Base-by-base conservation (phyloP, 1,140 invertebrate species). In the Tyrophagus putrescentiae region DNA sequence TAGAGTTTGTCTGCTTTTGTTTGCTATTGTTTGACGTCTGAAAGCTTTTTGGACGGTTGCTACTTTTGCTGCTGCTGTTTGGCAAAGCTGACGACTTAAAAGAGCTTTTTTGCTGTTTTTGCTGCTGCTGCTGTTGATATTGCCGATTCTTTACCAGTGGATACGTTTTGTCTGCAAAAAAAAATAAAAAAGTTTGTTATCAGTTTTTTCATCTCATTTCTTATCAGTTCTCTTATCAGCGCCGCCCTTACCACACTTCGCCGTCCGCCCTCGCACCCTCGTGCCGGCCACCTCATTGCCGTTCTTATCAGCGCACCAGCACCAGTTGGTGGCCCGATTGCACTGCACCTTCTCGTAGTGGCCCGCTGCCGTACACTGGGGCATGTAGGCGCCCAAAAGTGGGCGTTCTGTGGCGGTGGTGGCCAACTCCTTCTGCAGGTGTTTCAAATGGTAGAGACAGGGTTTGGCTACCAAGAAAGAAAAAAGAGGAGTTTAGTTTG, bases 261-360 rank as follows among this genome's bases (percentile, higher is more conserved):
- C 84, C 16, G 16, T 16, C 74, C 84, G 85, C 66, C 85, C 84
- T 68, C 81, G 78, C 57, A 82, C 84, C 69, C 86, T 79, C 56
- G 87, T 87, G 67, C 84, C 84, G 60, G 84, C 79, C 66, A 83
- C 81, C 73, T 91, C 87, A 28, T 87, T 84, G 29, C 89, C 89
- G 72, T 92, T 88, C 68, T 85, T 82, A 75, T 92, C 87, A 44
- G 91, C 87, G 75, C 88, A 93, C 88, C 88, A 93, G 72, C 88
- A 93, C 66, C 87, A 79, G 45, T 82, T 83, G 11, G 85, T 82
- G 36, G 83, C 80, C 62, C 78, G 78, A 73, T 89, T 85, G 70
- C 88, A 92, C 69, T 92, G 88, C 57, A 83, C 82, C 60, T 84
- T 79, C 62, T 82, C 79, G 72, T 87, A 93, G 74, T 84, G 92